Conservation (phyloP, 1,140 invertebrate genomes). For the Lepidurus apus region DNA sequence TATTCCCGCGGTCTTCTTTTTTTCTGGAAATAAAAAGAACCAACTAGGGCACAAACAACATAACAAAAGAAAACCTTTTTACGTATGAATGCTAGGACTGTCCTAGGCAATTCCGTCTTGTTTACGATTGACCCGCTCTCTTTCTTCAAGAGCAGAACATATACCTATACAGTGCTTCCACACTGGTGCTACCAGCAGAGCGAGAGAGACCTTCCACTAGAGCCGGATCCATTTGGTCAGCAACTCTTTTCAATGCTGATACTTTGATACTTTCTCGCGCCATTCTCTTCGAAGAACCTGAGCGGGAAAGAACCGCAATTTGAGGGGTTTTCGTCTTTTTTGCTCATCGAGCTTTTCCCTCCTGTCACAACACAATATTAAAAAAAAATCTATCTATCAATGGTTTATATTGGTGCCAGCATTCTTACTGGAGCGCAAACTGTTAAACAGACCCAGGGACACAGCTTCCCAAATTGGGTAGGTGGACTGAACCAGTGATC, state of each 20-base stretch:
- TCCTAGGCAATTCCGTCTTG: conserved; percentile 6
- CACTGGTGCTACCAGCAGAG: neutral
- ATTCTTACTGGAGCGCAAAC: too few relatives aligned
- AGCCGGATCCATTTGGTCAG: conserved; percentile 9
- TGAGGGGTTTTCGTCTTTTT: neutral
- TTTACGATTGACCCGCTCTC: conserved; percentile 11
- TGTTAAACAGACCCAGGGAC: too few relatives aligned
- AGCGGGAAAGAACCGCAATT: neutral
- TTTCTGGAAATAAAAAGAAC: neutral
- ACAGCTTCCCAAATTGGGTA: too few relatives aligned
- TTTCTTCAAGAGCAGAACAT: conserved; percentile 9
- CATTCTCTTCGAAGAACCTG: neutral
- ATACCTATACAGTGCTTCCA: neutral
- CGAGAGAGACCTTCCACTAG: neutral
- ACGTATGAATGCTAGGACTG: neutral
- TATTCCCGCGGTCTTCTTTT: neutral
- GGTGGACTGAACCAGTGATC: too few relatives aligned
- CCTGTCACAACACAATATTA: neutral
- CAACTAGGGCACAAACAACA: neutral
- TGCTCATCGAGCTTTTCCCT: neutral
- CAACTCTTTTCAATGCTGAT: neutral
- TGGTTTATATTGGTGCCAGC: too few relatives aligned
- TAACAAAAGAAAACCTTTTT: neutral
- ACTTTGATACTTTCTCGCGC: neutral
- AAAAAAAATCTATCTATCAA: too few relatives aligned